Evolutionary conservation across 1,140 invertebrate genomes (phyloP).

Genomic region (Aricia agestis): DNA sequence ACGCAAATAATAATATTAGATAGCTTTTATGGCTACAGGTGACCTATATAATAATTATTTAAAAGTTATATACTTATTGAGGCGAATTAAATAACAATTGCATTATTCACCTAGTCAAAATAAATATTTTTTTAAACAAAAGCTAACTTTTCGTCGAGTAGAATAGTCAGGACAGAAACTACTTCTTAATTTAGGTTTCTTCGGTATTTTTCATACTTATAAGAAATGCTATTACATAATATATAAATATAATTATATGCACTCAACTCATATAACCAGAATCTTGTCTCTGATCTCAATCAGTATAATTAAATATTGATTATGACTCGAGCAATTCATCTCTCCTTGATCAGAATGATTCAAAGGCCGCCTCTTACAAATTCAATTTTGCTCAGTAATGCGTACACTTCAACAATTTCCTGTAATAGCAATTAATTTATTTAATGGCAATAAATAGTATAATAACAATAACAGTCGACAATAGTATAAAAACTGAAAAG

Average conservation of each 20-base stretch:
- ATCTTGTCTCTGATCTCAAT: background rate
- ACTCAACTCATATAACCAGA: background rate
- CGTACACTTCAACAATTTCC: background rate
- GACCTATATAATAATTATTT: too few species aligned
- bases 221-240: too few species aligned
- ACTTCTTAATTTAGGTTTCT: too few species aligned
- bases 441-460: background rate
- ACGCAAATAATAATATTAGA: too few species aligned
- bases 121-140: too few species aligned
- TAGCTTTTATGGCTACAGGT: too few species aligned
- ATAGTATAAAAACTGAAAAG: background rate
- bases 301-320: slow-evolving; percentile 3
- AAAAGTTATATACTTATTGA: too few species aligned
- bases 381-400: background rate
- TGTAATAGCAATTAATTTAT: background rate
- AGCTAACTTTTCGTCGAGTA: too few species aligned
- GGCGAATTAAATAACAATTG: too few species aligned
- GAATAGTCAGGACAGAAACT: too few species aligned
- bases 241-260: background rate
- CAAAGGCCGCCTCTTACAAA: background rate
- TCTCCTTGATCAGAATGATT: slow-evolving; percentile 5
- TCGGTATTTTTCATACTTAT: too few species aligned
- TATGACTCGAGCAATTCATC: slow-evolving; percentile 3
- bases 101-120: too few species aligned
- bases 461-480: background rate